A percentile compares a stretch with the other conserved stretches of the same genome.
Conservation (phyloP, 2,888 invertebrate genomes). For the Tenthredo scrophulariae region DNA sequence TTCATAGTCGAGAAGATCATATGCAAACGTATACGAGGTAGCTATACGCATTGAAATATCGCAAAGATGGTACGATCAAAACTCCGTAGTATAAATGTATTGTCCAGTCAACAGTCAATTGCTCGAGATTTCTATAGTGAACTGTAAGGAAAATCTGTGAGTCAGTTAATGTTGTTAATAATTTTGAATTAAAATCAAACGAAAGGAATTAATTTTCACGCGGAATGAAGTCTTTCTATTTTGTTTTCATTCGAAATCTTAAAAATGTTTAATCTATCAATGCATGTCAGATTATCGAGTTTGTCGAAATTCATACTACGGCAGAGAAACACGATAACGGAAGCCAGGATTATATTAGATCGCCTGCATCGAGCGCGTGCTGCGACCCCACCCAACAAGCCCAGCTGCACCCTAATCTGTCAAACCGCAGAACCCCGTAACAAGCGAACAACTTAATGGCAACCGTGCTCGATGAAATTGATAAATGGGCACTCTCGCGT, state of each 20-base stretch:
- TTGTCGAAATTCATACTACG: neutral
- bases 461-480: conserved; percentile 31
- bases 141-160: neutral
- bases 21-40: neutral
- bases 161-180: neutral
- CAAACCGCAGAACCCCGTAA: conserved; percentile 39
- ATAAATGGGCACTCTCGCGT: conserved; percentile 32
- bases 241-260: neutral
- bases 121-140: neutral
- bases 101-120: too few species aligned
- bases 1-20: neutral
- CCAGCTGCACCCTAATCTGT: conserved; percentile 30
- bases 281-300: neutral
- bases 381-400: neutral
- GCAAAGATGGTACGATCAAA: too few species aligned
- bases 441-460: conserved; percentile 33
- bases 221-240: neutral
- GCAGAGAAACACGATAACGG: neutral
- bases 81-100: too few species aligned
- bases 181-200: neutral
- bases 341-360: conserved; percentile 4
- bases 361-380: conserved; percentile 5
- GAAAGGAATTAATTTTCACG: neutral
- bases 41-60: neutral
- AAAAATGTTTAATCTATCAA: neutral